These are phyloP conservation scores for Papilio helenus DNA, from an alignment of 1,140 invertebrate species.

Conservation along the genomic window DNA sequence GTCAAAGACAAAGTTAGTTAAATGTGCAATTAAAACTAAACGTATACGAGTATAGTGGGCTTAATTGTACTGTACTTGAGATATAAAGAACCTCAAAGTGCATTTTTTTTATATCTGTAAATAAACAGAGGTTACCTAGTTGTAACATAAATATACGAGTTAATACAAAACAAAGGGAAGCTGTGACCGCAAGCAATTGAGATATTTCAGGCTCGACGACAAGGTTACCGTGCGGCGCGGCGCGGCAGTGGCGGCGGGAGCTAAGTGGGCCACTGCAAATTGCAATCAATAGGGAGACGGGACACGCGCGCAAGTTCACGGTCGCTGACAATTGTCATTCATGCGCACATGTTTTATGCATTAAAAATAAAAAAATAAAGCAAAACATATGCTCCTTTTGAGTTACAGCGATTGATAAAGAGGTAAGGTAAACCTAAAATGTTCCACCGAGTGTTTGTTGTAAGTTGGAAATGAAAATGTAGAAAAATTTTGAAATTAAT, in stretches of 20 bases:
- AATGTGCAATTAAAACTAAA: too few species aligned
- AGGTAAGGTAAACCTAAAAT: too few species aligned
- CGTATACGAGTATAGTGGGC: too few species aligned
- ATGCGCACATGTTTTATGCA: background rate
- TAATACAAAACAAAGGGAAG: slow-evolving; percentile 24
- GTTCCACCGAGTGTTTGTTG: too few species aligned
- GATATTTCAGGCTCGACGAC: slow-evolving; percentile 33
- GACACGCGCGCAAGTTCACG: slow-evolving; percentile 31
- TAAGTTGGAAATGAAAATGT: too few species aligned
- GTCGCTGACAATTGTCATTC: slow-evolving; percentile 33
- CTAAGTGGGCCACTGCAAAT: slow-evolving; percentile 35
- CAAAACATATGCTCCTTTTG: too few species aligned
- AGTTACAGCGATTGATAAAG: too few species aligned
- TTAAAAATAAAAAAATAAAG: background rate
- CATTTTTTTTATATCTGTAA: background rate
- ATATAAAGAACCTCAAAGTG: too few species aligned
- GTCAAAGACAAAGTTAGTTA: too few species aligned
- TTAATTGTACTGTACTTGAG: too few species aligned
- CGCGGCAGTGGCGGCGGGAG: background rate
- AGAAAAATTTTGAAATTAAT: too few species aligned
- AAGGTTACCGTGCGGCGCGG: slow-evolving; percentile 17
- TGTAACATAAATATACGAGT: background rate
- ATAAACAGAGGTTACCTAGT: background rate
- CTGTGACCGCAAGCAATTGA: slow-evolving; percentile 21
- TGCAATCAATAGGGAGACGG: slow-evolving; percentile 39